A percentile compares a stretch with the other conserved stretches of the same genome.
These are phyloP conservation scores for Xenopus petersii DNA, from an alignment of 2,797 vertebrate species.

Conservation along the genomic window DNA sequence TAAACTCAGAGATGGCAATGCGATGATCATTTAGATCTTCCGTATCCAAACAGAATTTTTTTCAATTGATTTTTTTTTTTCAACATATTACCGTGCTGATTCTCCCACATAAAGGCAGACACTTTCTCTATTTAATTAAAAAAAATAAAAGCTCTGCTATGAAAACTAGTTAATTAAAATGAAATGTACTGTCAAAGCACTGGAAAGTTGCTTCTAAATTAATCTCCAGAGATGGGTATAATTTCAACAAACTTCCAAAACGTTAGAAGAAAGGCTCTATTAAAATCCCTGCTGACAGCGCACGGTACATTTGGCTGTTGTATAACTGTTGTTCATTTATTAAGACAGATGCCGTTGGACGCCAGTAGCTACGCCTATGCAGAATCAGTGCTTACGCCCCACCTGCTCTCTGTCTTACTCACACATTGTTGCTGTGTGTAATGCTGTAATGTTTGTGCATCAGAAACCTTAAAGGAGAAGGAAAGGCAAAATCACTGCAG, in stretches of 20 bases:
- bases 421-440: too few relatives aligned
- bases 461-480: too few relatives aligned
- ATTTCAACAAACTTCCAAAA: constrained; percentile 37
- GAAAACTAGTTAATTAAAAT: constrained; percentile 41
- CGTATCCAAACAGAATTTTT: neutral
- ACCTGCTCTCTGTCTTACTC: too few relatives aligned
- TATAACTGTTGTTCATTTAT: too few relatives aligned
- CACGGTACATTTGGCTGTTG: neutral
- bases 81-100: constrained; percentile 13
- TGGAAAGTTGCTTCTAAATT: constrained; percentile 40
- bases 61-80: constrained; percentile 8
- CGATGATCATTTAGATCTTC: neutral
- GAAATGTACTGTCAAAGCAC: constrained; percentile 34
- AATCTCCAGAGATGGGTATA: constrained; percentile 36
- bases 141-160: constrained; percentile 37
- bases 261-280: neutral
- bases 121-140: constrained; percentile 36
- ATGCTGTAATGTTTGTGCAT: too few relatives aligned
- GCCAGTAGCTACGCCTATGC: too few relatives aligned
- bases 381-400: too few relatives aligned
- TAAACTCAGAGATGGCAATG: too few relatives aligned
- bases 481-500: too few relatives aligned
- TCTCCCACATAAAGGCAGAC: constrained; percentile 26
- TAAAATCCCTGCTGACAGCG: neutral
- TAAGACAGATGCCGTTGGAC: too few relatives aligned